These are phyloP conservation scores for Drosophila nigromelanica DNA, from an alignment of 1,140 invertebrate genomes.

Conservation along the genomic window DNA sequence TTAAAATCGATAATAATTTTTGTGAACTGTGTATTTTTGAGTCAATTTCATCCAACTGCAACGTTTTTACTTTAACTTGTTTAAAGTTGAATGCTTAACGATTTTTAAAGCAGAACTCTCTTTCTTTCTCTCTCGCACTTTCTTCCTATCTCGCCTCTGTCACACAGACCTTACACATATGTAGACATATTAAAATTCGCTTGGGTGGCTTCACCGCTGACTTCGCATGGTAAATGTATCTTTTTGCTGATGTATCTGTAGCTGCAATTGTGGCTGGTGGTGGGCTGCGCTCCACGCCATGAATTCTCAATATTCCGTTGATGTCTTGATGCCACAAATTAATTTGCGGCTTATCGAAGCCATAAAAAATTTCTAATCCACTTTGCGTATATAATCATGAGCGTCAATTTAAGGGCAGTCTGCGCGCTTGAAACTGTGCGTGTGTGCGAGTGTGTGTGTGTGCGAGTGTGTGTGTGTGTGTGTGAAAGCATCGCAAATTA, in stretches of 20 bases:
- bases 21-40: too few relatives aligned
- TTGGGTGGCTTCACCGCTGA: constrained; percentile 32
- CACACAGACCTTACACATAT: not conserved
- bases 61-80: not conserved
- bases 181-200: constrained; percentile 24
- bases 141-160: not conserved
- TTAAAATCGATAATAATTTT: too few relatives aligned
- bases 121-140: not conserved
- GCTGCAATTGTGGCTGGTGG: constrained; percentile 8
- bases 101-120: not conserved
- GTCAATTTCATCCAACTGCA: too few relatives aligned
- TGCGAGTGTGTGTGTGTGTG: not conserved
- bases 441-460: not conserved
- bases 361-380: constrained; percentile 49
- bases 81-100: not conserved
- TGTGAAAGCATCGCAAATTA: constrained; percentile 9
- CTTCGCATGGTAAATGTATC: not conserved
- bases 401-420: constrained; percentile 39
- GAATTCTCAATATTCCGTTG: constrained; percentile 8
- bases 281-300: not conserved
- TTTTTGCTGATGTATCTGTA: not conserved
- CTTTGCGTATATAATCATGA: constrained; percentile 54
- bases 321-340: constrained; percentile 39
- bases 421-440: not conserved
- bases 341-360: constrained; percentile 53